A percentile compares a stretch with the other conserved stretches of the same genome.
Evolutionary conservation across 2,113 vertebrate genomes (phyloP).

Genomic region (Oreochromis tanganicae): DNA sequence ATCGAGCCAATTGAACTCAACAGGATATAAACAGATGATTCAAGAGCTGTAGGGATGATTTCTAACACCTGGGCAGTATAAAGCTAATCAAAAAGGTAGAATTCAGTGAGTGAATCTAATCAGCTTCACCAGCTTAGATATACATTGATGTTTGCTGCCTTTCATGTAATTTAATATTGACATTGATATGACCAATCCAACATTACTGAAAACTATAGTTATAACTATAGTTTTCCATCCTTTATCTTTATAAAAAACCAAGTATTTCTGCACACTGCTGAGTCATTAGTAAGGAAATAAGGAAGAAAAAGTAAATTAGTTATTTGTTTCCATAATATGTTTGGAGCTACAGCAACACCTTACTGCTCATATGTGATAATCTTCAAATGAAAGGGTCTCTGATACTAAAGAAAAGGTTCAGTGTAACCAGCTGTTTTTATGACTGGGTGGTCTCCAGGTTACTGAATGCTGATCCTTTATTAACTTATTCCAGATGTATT

Average conservation of each 20-base stretch:
- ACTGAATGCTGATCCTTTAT: not conserved
- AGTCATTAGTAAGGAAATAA: not conserved
- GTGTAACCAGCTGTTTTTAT: not conserved
- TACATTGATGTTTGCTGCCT: not conserved
- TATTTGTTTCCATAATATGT: constrained; percentile 1
- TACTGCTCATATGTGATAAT: not conserved
- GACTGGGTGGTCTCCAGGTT: not conserved
- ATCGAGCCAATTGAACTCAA: fast-evolving
- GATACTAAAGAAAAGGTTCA: not conserved
- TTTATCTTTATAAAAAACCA: not conserved
- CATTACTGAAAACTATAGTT: not conserved
- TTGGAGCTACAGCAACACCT: not conserved
- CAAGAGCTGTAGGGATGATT: not conserved
- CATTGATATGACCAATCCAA: not conserved
- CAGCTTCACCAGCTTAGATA: not conserved
- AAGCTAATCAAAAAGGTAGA: not conserved
- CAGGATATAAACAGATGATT: not conserved
- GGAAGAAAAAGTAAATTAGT: not conserved
- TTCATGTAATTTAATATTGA: not conserved
- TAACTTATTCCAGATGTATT: not conserved
- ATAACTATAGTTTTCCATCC: not conserved
- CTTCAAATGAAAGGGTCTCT: not conserved
- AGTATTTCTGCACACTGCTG: not conserved
- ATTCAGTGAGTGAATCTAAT: not conserved
- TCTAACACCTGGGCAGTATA: not conserved